phyloP scores from a whole-genome alignment of 2,888 invertebrate genomes.

The Capitulum mitella region DNA sequence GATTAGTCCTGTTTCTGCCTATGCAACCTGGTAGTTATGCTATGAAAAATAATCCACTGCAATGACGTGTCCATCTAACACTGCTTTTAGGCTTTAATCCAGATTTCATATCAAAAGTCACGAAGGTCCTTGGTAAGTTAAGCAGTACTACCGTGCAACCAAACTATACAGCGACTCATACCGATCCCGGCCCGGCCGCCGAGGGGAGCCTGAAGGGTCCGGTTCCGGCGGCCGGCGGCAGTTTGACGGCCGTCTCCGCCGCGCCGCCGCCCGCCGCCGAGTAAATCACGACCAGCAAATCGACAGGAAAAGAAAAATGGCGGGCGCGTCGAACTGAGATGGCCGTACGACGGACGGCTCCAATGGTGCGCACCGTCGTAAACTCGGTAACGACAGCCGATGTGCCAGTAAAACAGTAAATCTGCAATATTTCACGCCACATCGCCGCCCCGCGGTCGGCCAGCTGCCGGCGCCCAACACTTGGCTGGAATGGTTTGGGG shows the following conservation, averaged over 20 bases:
- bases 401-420: neutral
- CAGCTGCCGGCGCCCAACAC: neutral
- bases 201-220: too few relatives aligned
- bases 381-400: neutral
- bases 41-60: too few relatives aligned
- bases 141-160: too few relatives aligned
- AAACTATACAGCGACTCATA: too few relatives aligned
- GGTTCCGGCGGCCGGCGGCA: neutral
- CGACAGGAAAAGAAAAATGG: slow-evolving; percentile 21
- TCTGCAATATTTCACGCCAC: slow-evolving; percentile 18
- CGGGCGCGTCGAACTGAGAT: neutral
- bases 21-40: too few relatives aligned
- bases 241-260: neutral
- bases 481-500: neutral
- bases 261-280: neutral
- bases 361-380: neutral
- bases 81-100: too few relatives aligned
- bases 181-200: too few relatives aligned
- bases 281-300: slow-evolving; percentile 13
- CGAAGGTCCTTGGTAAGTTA: too few relatives aligned
- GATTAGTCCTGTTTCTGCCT: too few relatives aligned
- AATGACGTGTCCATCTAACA: too few relatives aligned
- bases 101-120: too few relatives aligned
- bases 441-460: neutral
- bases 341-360: neutral